Evolutionary conservation across 2,113 vertebrate genomes (phyloP).

Genomic region (Suricata suricatta): DNA sequence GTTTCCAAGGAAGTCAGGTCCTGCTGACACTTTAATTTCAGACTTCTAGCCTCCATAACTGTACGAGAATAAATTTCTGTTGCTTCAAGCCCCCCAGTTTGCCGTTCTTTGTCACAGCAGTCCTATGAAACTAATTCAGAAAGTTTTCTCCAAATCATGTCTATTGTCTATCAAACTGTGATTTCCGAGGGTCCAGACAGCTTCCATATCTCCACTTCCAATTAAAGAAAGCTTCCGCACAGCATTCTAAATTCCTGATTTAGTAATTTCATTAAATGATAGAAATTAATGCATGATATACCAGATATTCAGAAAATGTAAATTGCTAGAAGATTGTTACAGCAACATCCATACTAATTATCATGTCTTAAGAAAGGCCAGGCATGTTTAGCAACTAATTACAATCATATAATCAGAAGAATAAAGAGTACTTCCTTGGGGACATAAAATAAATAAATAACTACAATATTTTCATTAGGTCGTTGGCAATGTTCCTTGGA

Average conservation of each 20-base stretch:
- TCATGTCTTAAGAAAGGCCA: slow-evolving; percentile 61
- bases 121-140: neutral
- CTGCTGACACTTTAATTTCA: neutral
- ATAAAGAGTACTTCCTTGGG: slow-evolving; percentile 52
- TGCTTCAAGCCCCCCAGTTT: neutral
- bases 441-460: slow-evolving; percentile 72
- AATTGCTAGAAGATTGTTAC: slow-evolving; percentile 58
- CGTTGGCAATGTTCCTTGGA: slow-evolving; percentile 55
- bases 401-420: slow-evolving; percentile 59
- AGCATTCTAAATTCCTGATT: slow-evolving; percentile 56
- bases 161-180: neutral
- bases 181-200: neutral
- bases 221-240: slow-evolving; percentile 39
- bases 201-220: slow-evolving; percentile 42
- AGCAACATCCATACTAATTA: slow-evolving; percentile 59
- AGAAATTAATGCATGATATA: slow-evolving; percentile 68
- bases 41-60: neutral
- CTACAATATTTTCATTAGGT: slow-evolving; percentile 62
- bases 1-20: neutral
- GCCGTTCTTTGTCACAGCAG: neutral
- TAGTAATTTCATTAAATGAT: slow-evolving; percentile 60
- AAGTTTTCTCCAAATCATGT: neutral
- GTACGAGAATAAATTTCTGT: neutral
- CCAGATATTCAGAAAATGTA: slow-evolving; percentile 56
- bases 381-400: slow-evolving; percentile 66